Base-by-base conservation (phyloP, 2,113 vertebrate genomes). In the Corythoichthys haematopterus region DNA sequence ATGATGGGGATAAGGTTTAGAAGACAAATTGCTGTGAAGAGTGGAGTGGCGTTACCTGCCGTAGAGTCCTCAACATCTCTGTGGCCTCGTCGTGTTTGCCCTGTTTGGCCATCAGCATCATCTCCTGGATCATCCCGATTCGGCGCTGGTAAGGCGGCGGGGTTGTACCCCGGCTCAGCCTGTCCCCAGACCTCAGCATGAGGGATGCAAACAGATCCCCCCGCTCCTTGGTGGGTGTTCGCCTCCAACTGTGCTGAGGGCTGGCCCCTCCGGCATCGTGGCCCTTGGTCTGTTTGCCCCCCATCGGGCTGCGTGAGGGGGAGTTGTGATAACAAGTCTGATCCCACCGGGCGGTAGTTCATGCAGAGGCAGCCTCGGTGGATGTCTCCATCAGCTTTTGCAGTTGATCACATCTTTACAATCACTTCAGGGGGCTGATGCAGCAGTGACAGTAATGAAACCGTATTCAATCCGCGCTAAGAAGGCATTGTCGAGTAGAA, bases 51-150 rank as follows among this genome's bases (percentile, higher is more conserved):
- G 36, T 62, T 90, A 97, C 97, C 96, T 98, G 96, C 85, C 96
- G 88, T 87, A 99, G 95, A 51, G 94, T 94, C 88, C 88, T 93
- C 62, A 98, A 93, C 92, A 98, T 92, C 89, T 95, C 94, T 0
- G 93, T 96, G 65, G 95, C 95, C 83, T 99, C 94, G 38, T 96
- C 94, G 68, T 96, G 93, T 73, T 88, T 93, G 62, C 97, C 97
- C 84, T 97, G 95, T 81, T 93, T 94, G 81, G 94, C 92, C 91
- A 96, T 92, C 71, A 91, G 80, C 93, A 96, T 94, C 94, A 98
- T 94, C 82, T 98, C 96, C 90, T 98, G 95, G 85, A 98, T 95
- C 93, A 98, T 95, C 74, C 92, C 80, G 52, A 98, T 93, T 8
- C 96, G 92, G 37, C 94, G 90, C 85, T 95, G 96, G 86, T 99